phyloP scores from a whole-genome alignment of 2,113 vertebrate species.

The Phrynosoma blainvillii region DNA sequence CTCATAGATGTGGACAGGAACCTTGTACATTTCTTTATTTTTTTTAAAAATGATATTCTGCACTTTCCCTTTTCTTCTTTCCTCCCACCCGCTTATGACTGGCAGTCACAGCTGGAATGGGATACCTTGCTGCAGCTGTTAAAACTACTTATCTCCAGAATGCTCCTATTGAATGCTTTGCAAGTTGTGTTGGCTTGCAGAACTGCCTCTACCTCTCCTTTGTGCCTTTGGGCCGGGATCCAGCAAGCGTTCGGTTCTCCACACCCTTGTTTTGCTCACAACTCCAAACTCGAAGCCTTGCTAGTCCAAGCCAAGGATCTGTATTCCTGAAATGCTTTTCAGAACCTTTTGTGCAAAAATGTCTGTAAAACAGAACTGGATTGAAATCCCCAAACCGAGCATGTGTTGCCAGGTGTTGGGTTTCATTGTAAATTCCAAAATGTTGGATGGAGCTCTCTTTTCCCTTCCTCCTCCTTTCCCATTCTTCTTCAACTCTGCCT shows the following conservation, averaged over 20 bases:
- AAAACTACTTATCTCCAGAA: background rate
- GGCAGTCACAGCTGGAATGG: background rate
- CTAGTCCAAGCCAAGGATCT: background rate
- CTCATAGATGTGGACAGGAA: background rate
- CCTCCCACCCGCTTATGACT: background rate
- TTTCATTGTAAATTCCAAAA: background rate
- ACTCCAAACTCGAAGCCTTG: background rate
- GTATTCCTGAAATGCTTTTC: background rate
- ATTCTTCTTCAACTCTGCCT: constrained; percentile 27
- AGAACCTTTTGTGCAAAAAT: background rate
- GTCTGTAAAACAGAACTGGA: background rate
- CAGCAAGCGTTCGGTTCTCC: background rate
- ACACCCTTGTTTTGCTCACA: background rate
- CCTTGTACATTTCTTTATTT: no score
- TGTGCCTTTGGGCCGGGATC: background rate
- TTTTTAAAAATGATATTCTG: no score
- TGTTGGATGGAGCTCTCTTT: background rate
- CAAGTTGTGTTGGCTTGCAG: background rate
- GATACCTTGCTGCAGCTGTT: background rate
- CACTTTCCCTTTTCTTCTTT: no score
- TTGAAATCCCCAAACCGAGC: constrained; percentile 4
- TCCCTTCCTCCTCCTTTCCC: background rate
- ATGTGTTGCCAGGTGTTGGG: constrained; percentile 9
- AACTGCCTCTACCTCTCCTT: background rate
- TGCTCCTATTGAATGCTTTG: background rate